These are phyloP conservation scores for Acrossocheilus wenchowensis DNA, from an alignment of 2,797 vertebrate species.

Conservation along the genomic window DNA sequence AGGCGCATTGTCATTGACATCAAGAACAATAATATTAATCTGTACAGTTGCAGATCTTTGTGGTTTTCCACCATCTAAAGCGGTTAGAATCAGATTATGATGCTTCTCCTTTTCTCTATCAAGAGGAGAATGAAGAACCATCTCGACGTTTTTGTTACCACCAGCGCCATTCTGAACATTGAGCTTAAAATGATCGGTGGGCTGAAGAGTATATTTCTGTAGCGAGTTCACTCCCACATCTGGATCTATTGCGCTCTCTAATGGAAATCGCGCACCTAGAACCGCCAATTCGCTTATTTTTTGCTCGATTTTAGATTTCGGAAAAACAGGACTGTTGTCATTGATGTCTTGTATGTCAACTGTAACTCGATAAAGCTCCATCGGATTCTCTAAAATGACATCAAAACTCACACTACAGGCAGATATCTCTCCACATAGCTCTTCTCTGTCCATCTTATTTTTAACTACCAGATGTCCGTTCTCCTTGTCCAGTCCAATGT, in stretches of 20 bases:
- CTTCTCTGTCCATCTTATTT: conserved; percentile 71
- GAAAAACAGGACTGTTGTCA: conserved; percentile 72
- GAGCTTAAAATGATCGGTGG: conserved; percentile 58
- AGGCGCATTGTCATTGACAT: conserved; percentile 53
- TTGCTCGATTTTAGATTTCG: conserved; percentile 63
- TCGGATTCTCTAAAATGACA: conserved; percentile 71
- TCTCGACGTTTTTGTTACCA: conserved; percentile 57
- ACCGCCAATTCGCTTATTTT: conserved; percentile 66
- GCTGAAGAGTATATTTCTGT: conserved; percentile 53
- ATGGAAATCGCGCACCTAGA: conserved; percentile 62
- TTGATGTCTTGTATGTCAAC: conserved; percentile 75
- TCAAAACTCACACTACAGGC: conserved; percentile 72
- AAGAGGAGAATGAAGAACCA: conserved; percentile 54
- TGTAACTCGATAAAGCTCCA: conserved; percentile 71
- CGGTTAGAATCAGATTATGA: conserved; percentile 52
- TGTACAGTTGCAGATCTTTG: conserved; percentile 57
- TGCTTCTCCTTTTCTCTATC: conserved; percentile 54
- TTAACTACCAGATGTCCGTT: conserved; percentile 66
- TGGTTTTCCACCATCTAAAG: conserved; percentile 60
- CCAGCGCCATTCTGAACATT: conserved; percentile 31
- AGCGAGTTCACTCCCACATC: conserved; percentile 64
- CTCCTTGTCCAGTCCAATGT: conserved; percentile 65
- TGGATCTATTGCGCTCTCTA: conserved; percentile 66
- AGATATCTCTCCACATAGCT: conserved; percentile 66
- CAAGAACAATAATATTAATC: conserved; percentile 56